A percentile compares a stretch with the other conserved stretches of the same genome.
Conservation (phyloP, 2,113 vertebrate species). For the Amphiprion ocellaris region DNA sequence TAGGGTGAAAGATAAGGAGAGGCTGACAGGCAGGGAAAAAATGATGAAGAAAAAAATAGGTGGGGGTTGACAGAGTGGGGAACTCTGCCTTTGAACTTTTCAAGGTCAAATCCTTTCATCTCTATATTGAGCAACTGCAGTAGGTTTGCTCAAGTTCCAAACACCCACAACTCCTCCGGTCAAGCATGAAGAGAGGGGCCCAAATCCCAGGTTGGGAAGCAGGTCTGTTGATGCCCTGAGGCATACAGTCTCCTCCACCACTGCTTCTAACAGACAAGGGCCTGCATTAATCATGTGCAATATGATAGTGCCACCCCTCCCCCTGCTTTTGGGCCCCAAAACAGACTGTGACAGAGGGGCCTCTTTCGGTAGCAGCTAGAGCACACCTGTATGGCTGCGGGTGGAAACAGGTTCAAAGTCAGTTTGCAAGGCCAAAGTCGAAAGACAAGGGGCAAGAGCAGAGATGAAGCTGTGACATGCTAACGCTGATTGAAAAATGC, state of each 20-base stretch:
- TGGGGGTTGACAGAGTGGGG: slow-evolving; percentile 20
- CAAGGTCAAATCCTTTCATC: slow-evolving; percentile 60
- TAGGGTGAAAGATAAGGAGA: slow-evolving; percentile 27
- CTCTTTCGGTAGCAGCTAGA: slow-evolving; percentile 19
- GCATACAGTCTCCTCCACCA: slow-evolving; percentile 61
- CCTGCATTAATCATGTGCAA: slow-evolving; percentile 72
- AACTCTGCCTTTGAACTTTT: slow-evolving; percentile 51
- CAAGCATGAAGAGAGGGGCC: slow-evolving; percentile 55
- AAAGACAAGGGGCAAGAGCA: not conserved
- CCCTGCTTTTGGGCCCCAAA: slow-evolving; percentile 21
- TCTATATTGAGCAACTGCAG: slow-evolving; percentile 16
- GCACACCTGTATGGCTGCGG: slow-evolving; percentile 41
- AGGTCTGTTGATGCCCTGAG: slow-evolving; percentile 57
- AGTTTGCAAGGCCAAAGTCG: not conserved
- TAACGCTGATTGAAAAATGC: slow-evolving; percentile 7
- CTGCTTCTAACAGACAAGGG: slow-evolving; percentile 51
- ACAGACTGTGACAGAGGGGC: slow-evolving; percentile 32
- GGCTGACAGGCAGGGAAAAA: slow-evolving; percentile 22
- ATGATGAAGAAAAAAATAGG: not conserved
- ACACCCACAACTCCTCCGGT: slow-evolving; percentile 37
- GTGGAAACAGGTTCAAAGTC: not conserved
- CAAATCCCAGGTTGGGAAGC: slow-evolving; percentile 58
- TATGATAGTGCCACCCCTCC: slow-evolving; percentile 42
- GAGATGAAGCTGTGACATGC: not conserved
- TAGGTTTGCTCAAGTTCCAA: slow-evolving; percentile 8